phyloP scores from a whole-genome alignment of 2,888 invertebrate species.

The Coenonympha arcania region DNA sequence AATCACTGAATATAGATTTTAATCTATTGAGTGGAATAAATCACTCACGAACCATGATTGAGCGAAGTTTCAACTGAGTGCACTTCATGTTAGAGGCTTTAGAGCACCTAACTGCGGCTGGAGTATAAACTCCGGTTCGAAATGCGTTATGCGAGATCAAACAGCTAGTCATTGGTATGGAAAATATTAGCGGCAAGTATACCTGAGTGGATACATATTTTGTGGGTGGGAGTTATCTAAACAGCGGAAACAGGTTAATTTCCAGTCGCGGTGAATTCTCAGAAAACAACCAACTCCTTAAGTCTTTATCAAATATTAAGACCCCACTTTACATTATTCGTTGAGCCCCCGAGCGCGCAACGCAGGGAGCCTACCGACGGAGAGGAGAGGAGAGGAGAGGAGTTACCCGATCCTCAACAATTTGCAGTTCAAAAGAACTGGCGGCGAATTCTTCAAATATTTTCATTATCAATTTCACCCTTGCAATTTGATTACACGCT shows the following conservation, averaged over 20 bases:
- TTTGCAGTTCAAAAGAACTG: conserved; percentile 27
- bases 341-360: neutral
- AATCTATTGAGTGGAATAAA: too few relatives aligned
- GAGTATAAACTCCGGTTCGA: too few relatives aligned
- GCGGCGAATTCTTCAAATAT: conserved; percentile 27
- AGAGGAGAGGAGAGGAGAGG: conserved; percentile 8
- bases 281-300: conserved; percentile 7
- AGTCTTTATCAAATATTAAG: conserved; percentile 8
- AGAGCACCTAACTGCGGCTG: too few relatives aligned
- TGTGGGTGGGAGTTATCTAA: neutral
- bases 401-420: conserved; percentile 19
- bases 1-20: too few relatives aligned
- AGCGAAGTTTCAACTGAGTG: too few relatives aligned
- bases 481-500: conserved; percentile 33
- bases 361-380: neutral
- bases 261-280: conserved; percentile 7
- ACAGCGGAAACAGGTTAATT: neutral
- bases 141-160: too few relatives aligned
- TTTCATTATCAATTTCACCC: conserved; percentile 33
- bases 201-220: too few relatives aligned
- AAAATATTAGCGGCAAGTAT: too few relatives aligned
- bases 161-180: too few relatives aligned
- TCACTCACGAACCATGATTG: too few relatives aligned
- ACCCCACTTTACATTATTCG: conserved; percentile 12
- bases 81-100: too few relatives aligned